Evolutionary conservation across 2,113 vertebrate genomes (phyloP), one percentile per base, ranked within the genome.

Genomic region (Myotis lucifugus): DNA sequence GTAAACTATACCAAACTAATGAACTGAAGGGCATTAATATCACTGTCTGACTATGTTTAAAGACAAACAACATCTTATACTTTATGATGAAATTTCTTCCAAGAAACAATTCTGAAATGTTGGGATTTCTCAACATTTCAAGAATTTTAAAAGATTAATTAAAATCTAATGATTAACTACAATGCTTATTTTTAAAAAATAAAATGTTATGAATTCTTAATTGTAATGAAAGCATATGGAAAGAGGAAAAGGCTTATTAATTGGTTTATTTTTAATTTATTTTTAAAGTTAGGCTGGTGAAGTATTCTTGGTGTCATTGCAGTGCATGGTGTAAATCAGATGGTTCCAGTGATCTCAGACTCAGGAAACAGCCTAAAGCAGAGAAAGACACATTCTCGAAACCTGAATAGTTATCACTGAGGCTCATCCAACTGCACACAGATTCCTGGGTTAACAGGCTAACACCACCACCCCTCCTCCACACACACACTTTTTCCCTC

Each of bases 1-100:
- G 46, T 46, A 88, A 61, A 67, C 18, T 54, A 52, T 67, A 85
- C 54, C 21, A 1, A 86, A 91, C 61, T 56, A 61, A 25, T 15
- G 1, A 1, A 10, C 2, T 54, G 15, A 34, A 86, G 67, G 59
- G 92, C 94, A 95, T 77, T 61, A 34, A 40, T 96, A 88, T 74
- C 94, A 95, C 85, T 85, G 6, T 70, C n/a, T 81, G 34, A 81
- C 6, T 88, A 8, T 59, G 82, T 95, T 84, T 21, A 85, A 90
- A 78, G 15, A 82, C 13, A 4, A 69, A 61, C 21, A 69, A 27
- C 29, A n/a, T 56, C 42, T 46, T 88, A 59, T 42, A 67, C 23
- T 85, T 85, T 40, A n/a, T 7, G 32, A 9, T 66, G 6, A 50
- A 88, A 70, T 67, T 87, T 46, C 48, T 59, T 79, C 37, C 40